These are phyloP conservation scores for Apeira syringaria DNA, from an alignment of 2,888 invertebrate genomes.

Conservation along the genomic window DNA sequence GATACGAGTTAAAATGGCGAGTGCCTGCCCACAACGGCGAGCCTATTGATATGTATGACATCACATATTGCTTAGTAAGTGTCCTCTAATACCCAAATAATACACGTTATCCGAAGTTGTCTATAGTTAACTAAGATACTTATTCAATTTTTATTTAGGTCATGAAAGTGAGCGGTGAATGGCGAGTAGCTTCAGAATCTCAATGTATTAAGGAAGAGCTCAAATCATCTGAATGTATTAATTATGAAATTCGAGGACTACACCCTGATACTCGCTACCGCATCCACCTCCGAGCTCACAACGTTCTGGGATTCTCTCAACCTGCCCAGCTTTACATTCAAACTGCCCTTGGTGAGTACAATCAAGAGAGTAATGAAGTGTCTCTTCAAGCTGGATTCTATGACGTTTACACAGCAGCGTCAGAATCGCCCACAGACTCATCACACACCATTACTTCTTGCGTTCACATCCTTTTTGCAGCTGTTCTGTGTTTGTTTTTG, in stretches of 20 bases:
- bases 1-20: slow-evolving; percentile 92
- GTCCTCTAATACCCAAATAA: background rate
- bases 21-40: slow-evolving; percentile 95
- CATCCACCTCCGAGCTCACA: slow-evolving; percentile 93
- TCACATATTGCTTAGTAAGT: slow-evolving; percentile 91
- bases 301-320: slow-evolving; percentile 91
- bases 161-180: slow-evolving; percentile 86
- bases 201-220: slow-evolving; percentile 85
- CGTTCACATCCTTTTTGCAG: slow-evolving; percentile 55
- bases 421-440: slow-evolving; percentile 58
- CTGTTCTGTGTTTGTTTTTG: slow-evolving; percentile 64
- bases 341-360: slow-evolving; percentile 94
- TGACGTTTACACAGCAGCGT: slow-evolving; percentile 70
- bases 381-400: slow-evolving; percentile 76
- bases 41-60: slow-evolving; percentile 91
- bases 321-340: slow-evolving; percentile 91
- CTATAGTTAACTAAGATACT: no score
- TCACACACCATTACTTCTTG: slow-evolving; percentile 53
- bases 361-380: slow-evolving; percentile 73
- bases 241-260: slow-evolving; percentile 87
- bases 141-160: slow-evolving; percentile 76
- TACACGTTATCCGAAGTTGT: background rate
- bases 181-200: slow-evolving; percentile 81
- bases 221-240: slow-evolving; percentile 85
- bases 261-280: slow-evolving; percentile 92